phyloP scores from a whole-genome alignment of 1,140 invertebrate species.

The Musca domestica region DNA sequence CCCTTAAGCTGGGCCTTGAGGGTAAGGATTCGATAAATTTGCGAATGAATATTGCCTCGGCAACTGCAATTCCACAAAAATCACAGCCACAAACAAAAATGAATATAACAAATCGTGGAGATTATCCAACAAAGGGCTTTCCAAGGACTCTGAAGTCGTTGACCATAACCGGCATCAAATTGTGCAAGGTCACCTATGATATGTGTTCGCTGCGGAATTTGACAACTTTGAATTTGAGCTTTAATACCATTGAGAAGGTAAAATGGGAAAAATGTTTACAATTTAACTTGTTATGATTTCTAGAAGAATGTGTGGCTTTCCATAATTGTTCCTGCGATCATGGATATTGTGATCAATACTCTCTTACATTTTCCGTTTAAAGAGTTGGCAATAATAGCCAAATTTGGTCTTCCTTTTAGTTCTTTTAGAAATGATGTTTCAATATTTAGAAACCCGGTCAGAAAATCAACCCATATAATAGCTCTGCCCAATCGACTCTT shows the following conservation, averaged over 20 bases:
- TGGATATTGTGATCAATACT: too few relatives aligned
- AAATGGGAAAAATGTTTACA: neutral
- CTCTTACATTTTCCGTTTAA: too few relatives aligned
- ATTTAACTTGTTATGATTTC: too few relatives aligned
- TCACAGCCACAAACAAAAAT: constrained; percentile 59
- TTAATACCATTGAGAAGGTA: constrained; percentile 68
- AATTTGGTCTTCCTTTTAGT: neutral
- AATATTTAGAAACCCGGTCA: too few relatives aligned
- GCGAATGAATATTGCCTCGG: constrained; percentile 56
- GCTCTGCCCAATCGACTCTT: too few relatives aligned
- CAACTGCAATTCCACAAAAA: constrained; percentile 54
- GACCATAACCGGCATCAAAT: constrained; percentile 59
- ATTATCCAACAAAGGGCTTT: constrained; percentile 69
- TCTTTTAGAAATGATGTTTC: too few relatives aligned
- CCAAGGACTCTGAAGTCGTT: constrained; percentile 56
- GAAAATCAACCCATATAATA: too few relatives aligned
- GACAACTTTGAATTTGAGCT: constrained; percentile 69
- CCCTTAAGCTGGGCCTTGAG: constrained; percentile 62
- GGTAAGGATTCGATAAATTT: constrained; percentile 61
- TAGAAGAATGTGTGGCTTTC: too few relatives aligned
- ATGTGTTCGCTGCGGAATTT: constrained; percentile 66
- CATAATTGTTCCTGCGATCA: too few relatives aligned
- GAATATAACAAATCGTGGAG: constrained; percentile 60
- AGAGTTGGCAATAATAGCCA: too few relatives aligned
- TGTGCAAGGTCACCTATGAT: constrained; percentile 66